A percentile compares a stretch with the other conserved stretches of the same genome.
phyloP scores from a whole-genome alignment of 2,113 vertebrate genomes.

The Ptychochromis oligacanthus region DNA sequence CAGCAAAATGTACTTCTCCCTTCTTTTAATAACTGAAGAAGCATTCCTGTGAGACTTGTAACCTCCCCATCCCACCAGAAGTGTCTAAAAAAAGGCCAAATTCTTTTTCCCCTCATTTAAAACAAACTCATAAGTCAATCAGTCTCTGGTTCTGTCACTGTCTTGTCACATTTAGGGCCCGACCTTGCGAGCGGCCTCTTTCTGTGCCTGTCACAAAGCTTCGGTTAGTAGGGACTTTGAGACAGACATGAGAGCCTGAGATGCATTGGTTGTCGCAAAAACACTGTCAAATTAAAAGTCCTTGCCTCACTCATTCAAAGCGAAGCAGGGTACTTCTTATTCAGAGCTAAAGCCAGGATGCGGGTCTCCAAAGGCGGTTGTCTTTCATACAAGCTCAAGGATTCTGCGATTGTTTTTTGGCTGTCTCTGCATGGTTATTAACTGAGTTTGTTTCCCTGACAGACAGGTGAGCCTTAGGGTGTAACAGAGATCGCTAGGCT shows the following conservation, averaged over 20 bases:
- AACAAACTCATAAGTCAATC: slow-evolving; percentile 64
- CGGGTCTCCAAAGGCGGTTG: slow-evolving; percentile 39
- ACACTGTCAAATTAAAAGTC: slow-evolving; percentile 58
- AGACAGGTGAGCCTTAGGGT: slow-evolving; percentile 44
- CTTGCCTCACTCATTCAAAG: slow-evolving; percentile 33
- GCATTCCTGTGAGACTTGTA: slow-evolving; percentile 35
- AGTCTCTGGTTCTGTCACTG: slow-evolving; percentile 49
- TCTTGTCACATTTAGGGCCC: slow-evolving; percentile 49
- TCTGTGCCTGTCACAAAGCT: slow-evolving; percentile 60
- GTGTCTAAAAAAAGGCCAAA: slow-evolving; percentile 38
- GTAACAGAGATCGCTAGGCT: slow-evolving; percentile 16
- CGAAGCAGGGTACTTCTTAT: slow-evolving; percentile 44
- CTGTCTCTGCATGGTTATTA: slow-evolving; percentile 42
- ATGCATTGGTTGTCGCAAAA: slow-evolving; percentile 41
- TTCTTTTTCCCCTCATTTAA: slow-evolving; percentile 56
- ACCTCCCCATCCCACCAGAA: slow-evolving; percentile 37
- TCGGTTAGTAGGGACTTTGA: slow-evolving; percentile 52
- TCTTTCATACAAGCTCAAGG: slow-evolving; percentile 53
- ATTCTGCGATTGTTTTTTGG: slow-evolving; percentile 39
- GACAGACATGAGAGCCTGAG: slow-evolving; percentile 23
- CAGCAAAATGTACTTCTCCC: slow-evolving; percentile 26
- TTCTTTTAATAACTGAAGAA: slow-evolving; percentile 31
- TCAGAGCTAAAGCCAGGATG: slow-evolving; percentile 33
- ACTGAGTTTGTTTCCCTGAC: slow-evolving; percentile 41
- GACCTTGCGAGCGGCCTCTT: slow-evolving; percentile 45